Evolutionary conservation across 2,888 invertebrate genomes (phyloP), one percentile per base, ranked within the genome.

Genomic region (Caenorhabditis parvicauda): DNA sequence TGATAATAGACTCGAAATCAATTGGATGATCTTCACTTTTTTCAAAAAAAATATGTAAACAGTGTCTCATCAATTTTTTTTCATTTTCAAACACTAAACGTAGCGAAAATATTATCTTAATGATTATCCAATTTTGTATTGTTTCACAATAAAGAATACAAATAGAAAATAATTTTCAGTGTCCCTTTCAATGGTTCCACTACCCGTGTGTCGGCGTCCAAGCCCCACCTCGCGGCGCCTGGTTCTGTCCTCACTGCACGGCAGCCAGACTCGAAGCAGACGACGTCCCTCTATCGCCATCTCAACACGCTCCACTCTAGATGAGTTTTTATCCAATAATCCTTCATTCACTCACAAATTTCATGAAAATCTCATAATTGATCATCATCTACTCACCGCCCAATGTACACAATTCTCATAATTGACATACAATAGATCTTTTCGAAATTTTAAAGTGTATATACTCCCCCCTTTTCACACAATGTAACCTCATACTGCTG

Each of bases 131-230:
- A n/a, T n/a, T n/a, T n/a, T n/a, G 39, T 17, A 5, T 5, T 7
- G 21, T 39, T 12, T 39, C 21, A 12, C n/a, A 7, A 17, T 39
- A 17, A 39, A 12, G n/a, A 44, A 21, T 22, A 21, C 6, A 21
- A 21, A 22, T 24, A 45, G 48, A n/a, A 14, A 17, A 5, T 22
- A 62, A 82, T 70, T 84, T 86, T 59, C 86, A 91, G 90, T 98
- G 96, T 83, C 92, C 93, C 0, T 92, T 91, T 81, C 95, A 96
- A 83, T 98, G 96, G 96, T 98, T 96, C 85, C 96, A 98, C 85
- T 96, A 95, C 85, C 90, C 91, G 4, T 98, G 96, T 83, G 95
- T 98, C 45, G 92, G 91, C 47, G 91, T 98, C 71, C 90, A 90
- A 0, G 91, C 92, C 54, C 91, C 95, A 41, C 96, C 96, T 0